Evolutionary conservation across 2,888 invertebrate genomes (phyloP), one percentile per base, ranked within the genome.

Genomic region (Hydraecia micacea): DNA sequence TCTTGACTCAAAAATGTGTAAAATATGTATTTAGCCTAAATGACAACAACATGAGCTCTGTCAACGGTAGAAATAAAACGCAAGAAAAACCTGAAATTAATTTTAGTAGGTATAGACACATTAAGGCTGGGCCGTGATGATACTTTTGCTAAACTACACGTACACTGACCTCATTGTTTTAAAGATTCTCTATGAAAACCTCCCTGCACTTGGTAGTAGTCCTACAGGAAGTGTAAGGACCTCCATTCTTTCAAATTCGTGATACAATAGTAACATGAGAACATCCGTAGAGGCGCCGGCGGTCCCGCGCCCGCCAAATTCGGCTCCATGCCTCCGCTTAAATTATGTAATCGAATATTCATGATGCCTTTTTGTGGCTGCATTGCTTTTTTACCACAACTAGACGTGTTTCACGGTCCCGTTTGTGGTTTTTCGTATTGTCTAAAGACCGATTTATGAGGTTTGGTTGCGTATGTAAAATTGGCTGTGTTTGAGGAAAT

Each of bases 321-420:
- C 84, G 89, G 86, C 90, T 90, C 90, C 88, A 88, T 75, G 82
- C 79, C 87, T 90, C 88, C 91, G 89, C 90, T 93, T 94, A 93
- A 94, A 93, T 96, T 95, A 95, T 94, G 93, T 95, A 95, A 96
- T 94, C 92, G 92, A 93, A 94, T 95, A 95, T 94, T 93, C 92
- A 93, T 91, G 91, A 93, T 88, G 86, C 86, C 86, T 92, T 92
- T 92, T 92, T 86, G 86, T 91, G 84, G 91, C 87, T 92, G 91
- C 92, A 93, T 87, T 90, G 88, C 91, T 91, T 93, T 92, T 89
- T 78, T 85, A 86, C 74, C 77, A 73, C 81, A 80, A 88, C 89
- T 91, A 91, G 90, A 85, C 84, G 71, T 86, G 80, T 84, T 88
- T 79, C 86, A 81, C 85, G 87, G 79, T 72, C 80, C 77, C 76